Evolutionary conservation across 2,113 vertebrate genomes (phyloP).

Genomic region (Scartelaos histophorus): DNA sequence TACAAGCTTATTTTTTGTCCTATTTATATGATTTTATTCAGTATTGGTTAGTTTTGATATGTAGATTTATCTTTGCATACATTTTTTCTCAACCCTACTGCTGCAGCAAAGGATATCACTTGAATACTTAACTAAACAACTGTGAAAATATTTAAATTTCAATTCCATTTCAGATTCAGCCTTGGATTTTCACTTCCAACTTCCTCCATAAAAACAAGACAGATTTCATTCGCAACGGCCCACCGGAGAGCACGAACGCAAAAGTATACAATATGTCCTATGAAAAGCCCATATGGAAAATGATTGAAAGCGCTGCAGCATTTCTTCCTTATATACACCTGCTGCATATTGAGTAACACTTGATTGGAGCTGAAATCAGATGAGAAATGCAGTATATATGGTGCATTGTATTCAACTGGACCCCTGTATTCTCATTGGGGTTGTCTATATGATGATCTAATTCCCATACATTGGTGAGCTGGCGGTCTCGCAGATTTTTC

Average conservation of each 20-base stretch:
- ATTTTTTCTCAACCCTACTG: too few relatives aligned
- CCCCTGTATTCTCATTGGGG: conserved; percentile 33
- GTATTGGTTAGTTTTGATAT: too few relatives aligned
- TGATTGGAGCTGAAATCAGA: conserved; percentile 23
- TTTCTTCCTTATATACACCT: conserved; percentile 13
- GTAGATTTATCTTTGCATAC: too few relatives aligned
- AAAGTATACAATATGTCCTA: conserved; percentile 16
- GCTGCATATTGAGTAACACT: conserved; percentile 2
- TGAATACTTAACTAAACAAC: neutral
- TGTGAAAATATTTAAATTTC: neutral
- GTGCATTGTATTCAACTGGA: conserved; percentile 33
- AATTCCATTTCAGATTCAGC: neutral
- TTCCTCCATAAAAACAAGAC: conserved; percentile 37
- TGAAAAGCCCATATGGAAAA: conserved; percentile 13
- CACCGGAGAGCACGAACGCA: neutral
- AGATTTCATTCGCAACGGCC: conserved; percentile 38
- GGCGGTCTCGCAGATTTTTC: conserved; percentile 67
- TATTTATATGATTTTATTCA: too few relatives aligned
- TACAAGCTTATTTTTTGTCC: too few relatives aligned
- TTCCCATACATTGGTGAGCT: conserved; percentile 51
- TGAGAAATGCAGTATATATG: conserved; percentile 33
- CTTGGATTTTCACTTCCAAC: conserved; percentile 44
- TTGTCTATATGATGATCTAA: conserved; percentile 67
- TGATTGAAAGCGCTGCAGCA: conserved; percentile 2
- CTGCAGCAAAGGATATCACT: too few relatives aligned